Base-by-base conservation (phyloP, 2,113 vertebrate species). In the Protomyctophum bolini region DNA sequence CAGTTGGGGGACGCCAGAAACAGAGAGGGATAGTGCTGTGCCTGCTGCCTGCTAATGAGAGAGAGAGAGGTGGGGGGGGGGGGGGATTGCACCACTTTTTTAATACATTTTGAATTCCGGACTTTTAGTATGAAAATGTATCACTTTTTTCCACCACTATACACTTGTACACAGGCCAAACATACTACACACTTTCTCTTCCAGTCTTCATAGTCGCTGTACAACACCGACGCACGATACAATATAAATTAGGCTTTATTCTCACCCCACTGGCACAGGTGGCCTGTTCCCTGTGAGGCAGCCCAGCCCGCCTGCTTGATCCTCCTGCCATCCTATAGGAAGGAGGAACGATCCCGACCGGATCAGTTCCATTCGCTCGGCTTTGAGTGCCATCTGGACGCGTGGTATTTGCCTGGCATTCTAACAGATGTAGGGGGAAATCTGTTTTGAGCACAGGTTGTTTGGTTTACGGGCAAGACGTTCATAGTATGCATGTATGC, bases 391-490 rank as follows among this genome's bases (percentile, higher is more conserved):
- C 90, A 91, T 89, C 89, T 90, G 89, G 78, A 63, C 63, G 81
- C 75, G 56, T 50, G 61, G 10, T 80, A 84, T 73, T 21, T 61
- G 76, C 63, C 65, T 79, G 85, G 73, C 80, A 78, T 88, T 82
- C 70, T 70, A 47, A 80, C 89, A 90, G 89, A 87, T 89, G 90
- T 85, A 80, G 58, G 33, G 21, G 66, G 64, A 79, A 89, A 88
- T 84, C 84, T 89, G 87, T 89, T 67, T 81, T 64, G 62, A 29
- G 8, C 78, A 82, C 83, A 70, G 79, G 73, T 81, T 83, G 84
- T 81, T 77, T 78, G 80, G 8, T 70, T 83, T 85, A 74, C 69
- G 72, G 72, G 64, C 60, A 75, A 89, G 83, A 90, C 84, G 88
- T 60, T 87, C 84, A 87, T 81, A 55, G 55, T 64, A 87, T 86